These are phyloP conservation scores for Drosophila novamexicana DNA, from an alignment of 1,140 invertebrate species.

Conservation along the genomic window DNA sequence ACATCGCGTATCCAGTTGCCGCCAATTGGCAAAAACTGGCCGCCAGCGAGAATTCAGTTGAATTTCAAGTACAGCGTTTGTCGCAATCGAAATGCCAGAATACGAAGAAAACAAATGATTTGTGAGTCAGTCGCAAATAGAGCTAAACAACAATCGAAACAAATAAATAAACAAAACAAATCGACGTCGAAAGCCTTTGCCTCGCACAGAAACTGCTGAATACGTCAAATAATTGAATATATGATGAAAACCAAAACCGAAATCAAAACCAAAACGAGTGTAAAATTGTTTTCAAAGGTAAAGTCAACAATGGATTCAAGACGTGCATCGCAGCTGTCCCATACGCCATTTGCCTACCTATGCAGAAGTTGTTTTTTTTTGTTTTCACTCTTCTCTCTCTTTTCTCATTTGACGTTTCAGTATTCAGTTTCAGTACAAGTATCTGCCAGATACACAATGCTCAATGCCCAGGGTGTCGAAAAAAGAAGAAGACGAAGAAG, in stretches of 20 bases:
- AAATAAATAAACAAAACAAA: slow-evolving; percentile 63
- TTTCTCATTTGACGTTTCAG: slow-evolving; percentile 13
- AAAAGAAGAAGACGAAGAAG: slow-evolving; percentile 6
- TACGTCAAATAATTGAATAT: slow-evolving; percentile 68
- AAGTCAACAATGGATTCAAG: slow-evolving; percentile 64
- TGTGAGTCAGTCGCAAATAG: slow-evolving; percentile 75
- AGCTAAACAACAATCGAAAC: slow-evolving; percentile 70
- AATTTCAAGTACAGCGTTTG: slow-evolving; percentile 50
- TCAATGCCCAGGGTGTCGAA: slow-evolving; percentile 38
- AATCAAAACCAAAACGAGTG: slow-evolving; percentile 35
- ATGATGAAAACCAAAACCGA: slow-evolving; percentile 39
- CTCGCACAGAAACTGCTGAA: slow-evolving; percentile 61
- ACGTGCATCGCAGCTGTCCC: slow-evolving; percentile 59
- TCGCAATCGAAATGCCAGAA: slow-evolving; percentile 46
- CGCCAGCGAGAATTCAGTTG: slow-evolving; percentile 23
- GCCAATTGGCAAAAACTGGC: slow-evolving; percentile 21
- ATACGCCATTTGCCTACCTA: slow-evolving; percentile 70
- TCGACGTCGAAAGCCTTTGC: slow-evolving; percentile 35
- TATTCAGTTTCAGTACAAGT: slow-evolving; percentile 60
- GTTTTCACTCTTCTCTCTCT: not conserved
- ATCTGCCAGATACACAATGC: slow-evolving; percentile 52
- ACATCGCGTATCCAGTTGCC: slow-evolving; percentile 41
- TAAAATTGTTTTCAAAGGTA: slow-evolving; percentile 71
- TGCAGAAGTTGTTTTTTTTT: slow-evolving; percentile 49
- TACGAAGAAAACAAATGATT: slow-evolving; percentile 33